A percentile compares a stretch with the other conserved stretches of the same genome.
These are phyloP conservation scores for Contarinia nasturtii DNA, from an alignment of 1,140 invertebrate genomes.

Conservation along the genomic window DNA sequence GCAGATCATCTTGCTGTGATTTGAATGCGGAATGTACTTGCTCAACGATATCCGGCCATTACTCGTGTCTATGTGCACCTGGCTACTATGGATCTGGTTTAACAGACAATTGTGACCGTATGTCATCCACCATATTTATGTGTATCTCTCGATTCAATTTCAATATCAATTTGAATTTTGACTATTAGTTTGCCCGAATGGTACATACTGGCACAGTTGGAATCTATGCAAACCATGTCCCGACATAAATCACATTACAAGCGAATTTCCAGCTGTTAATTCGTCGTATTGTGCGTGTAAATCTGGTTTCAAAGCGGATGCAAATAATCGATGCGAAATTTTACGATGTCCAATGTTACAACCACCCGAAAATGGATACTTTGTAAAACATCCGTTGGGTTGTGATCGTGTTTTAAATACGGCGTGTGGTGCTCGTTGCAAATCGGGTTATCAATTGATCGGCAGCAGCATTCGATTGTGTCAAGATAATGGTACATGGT, in stretches of 20 bases:
- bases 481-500: slow-evolving; percentile 43
- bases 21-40: slow-evolving; percentile 38
- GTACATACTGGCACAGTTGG: slow-evolving; percentile 30
- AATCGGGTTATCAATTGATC: slow-evolving; percentile 39
- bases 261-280: slow-evolving; percentile 26
- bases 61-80: slow-evolving; percentile 40
- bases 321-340: slow-evolving; percentile 18
- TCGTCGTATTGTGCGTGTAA: slow-evolving; percentile 36
- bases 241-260: slow-evolving; percentile 38
- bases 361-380: slow-evolving; percentile 43
- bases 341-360: slow-evolving; percentile 36
- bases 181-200: slow-evolving; percentile 26
- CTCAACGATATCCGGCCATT: slow-evolving; percentile 45
- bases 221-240: slow-evolving; percentile 38
- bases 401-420: slow-evolving; percentile 48
- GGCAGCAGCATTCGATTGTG: slow-evolving; percentile 47
- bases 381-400: slow-evolving; percentile 34
- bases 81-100: slow-evolving; percentile 49
- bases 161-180: too few relatives aligned
- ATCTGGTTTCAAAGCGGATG: slow-evolving; percentile 14
- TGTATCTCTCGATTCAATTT: too few relatives aligned
- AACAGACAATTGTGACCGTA: slow-evolving; percentile 36
- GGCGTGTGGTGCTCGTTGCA: slow-evolving; percentile 47
- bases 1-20: slow-evolving; percentile 33
- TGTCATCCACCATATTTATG: too few relatives aligned